Evolutionary conservation across 2,797 vertebrate species (phyloP).

Genomic region (Amazona finschi): DNA sequence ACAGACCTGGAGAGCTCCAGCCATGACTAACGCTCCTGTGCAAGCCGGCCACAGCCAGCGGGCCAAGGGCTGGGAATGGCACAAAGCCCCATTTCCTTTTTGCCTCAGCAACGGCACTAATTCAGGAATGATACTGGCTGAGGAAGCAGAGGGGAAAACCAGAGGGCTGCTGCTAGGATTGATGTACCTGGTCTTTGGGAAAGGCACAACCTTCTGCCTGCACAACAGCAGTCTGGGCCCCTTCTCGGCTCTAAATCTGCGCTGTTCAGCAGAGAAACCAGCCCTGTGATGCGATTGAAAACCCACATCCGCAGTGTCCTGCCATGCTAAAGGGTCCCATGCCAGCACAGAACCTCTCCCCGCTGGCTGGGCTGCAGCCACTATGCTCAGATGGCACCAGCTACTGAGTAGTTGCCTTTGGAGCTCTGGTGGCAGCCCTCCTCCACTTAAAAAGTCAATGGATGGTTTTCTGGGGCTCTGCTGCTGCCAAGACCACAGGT

Average conservation of each 20-base stretch:
- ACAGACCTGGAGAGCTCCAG: background rate
- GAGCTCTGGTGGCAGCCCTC: background rate
- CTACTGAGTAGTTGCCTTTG: background rate
- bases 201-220: background rate
- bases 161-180: background rate
- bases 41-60: background rate
- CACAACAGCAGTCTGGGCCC: background rate
- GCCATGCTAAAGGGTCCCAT: background rate
- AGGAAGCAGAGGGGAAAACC: background rate
- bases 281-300: background rate
- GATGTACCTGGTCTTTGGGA: background rate
- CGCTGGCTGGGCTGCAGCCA: background rate
- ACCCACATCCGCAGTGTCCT: background rate
- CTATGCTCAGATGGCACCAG: background rate
- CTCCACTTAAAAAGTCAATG: background rate
- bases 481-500: slow-evolving; percentile 42
- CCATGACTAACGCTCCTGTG: background rate
- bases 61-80: background rate
- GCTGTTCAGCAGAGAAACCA: background rate
- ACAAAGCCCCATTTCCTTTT: background rate
- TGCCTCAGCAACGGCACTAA: background rate
- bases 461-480: background rate
- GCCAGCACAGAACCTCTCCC: background rate
- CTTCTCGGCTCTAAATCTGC: background rate
- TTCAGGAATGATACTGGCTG: background rate